Conservation (phyloP, 2,113 vertebrate species). For the Varanus komodoensis region DNA sequence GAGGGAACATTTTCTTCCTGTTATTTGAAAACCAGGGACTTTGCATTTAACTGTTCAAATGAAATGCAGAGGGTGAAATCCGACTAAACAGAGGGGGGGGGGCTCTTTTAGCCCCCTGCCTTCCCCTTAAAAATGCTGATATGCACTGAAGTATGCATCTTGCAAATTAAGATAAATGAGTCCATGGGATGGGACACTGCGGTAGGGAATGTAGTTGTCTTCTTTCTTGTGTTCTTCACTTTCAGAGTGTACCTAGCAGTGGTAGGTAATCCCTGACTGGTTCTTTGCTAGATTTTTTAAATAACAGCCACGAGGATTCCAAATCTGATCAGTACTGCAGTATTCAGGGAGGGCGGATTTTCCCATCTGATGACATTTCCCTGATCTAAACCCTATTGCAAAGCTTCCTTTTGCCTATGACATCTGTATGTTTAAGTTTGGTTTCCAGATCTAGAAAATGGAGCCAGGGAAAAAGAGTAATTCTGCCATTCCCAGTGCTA, state of each 20-base stretch:
- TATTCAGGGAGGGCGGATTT: too few species aligned
- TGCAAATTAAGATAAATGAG: neutral
- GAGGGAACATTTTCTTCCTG: neutral
- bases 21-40: neutral
- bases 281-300: neutral
- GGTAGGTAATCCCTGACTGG: neutral
- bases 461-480: neutral
- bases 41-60: neutral
- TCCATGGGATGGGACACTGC: neutral
- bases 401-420: neutral
- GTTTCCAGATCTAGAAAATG: neutral
- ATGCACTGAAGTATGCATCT: neutral
- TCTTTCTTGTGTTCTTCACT: neutral
- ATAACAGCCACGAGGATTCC: neutral
- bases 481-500: neutral
- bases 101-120: neutral
- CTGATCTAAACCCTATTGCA: neutral
- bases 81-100: neutral
- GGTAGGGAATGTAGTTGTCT: neutral
- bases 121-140: neutral
- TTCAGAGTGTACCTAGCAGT: neutral
- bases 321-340: too few species aligned
- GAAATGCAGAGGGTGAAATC: neutral
- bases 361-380: neutral
- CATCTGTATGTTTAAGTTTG: too few species aligned